These are phyloP conservation scores for Drosophila seguyi DNA, from an alignment of 1,140 invertebrate species.

Conservation along the genomic window DNA sequence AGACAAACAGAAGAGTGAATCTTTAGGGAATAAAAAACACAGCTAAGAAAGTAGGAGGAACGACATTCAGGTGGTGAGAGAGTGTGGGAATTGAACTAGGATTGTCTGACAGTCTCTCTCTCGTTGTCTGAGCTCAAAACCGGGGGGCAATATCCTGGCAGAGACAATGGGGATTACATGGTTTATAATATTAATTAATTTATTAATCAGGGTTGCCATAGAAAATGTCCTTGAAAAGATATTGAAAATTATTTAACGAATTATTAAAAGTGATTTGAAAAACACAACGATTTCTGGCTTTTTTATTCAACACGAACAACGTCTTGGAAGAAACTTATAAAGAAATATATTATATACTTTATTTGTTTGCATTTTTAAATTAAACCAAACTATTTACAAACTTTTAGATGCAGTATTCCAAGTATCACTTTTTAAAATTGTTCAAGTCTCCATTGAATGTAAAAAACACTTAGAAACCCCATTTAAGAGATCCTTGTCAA, in stretches of 20 bases:
- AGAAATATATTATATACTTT: background rate
- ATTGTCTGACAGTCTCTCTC: slow-evolving; percentile 6
- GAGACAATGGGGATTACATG: background rate
- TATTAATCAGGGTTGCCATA: background rate
- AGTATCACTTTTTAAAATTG: background rate
- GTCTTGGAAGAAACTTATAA: background rate
- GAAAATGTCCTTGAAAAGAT: too few relatives aligned
- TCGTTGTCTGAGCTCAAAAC: slow-evolving; percentile 4
- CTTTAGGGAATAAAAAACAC: slow-evolving; percentile 11
- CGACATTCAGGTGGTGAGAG: slow-evolving; percentile 12
- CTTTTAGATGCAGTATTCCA: slow-evolving; percentile 6
- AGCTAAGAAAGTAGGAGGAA: slow-evolving; percentile 1
- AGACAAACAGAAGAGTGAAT: background rate
- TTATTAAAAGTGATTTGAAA: background rate
- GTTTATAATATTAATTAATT: background rate
- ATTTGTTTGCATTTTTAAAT: background rate
- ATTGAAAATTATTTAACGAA: background rate
- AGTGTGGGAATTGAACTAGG: slow-evolving; percentile 3
- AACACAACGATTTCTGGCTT: too few relatives aligned
- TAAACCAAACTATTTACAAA: slow-evolving; percentile 5
- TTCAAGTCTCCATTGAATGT: background rate
- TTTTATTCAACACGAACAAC: background rate
- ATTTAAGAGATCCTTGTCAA: background rate
- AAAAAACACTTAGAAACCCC: background rate
- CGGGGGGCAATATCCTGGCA: slow-evolving; percentile 22